Evolutionary conservation across 2,888 invertebrate genomes (phyloP), one percentile per base, ranked within the genome.

Genomic region (Proisotoma minuta): DNA sequence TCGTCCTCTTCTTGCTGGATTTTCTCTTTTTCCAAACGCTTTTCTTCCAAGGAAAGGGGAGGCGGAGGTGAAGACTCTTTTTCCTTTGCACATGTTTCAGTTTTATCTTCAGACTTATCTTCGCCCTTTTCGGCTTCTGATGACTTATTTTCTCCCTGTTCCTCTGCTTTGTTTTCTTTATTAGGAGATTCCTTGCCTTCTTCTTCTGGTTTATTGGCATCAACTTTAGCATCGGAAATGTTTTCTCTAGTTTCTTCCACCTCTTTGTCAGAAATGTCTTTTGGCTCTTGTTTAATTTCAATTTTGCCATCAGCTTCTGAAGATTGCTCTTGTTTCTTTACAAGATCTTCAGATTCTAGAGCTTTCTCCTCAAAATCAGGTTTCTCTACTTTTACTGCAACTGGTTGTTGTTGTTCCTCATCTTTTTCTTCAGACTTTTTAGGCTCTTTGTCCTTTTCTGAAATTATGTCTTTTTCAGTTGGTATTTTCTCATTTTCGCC

Each of bases 71-170:
- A 43, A 12, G 18, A 4, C 18, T 43, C 43, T 15, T 34, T 34
- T 8, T 8, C 15, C 34, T 34, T 34, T 34, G 15, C 34, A 23
- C 60, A 53, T 53, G 62, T 63, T 23, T 60, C 47, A 27, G 8
- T 34, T 34, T 34, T 34, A 8, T 34, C 34, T 34, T 34, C 34
- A 34, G 15, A 34, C 8, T 34, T 34, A 34, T 34, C 34, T 34
- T 8, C 34, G 34, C 34, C 15, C 34, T 34, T 15, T 34, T 34
- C 34, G 34, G 52, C 75, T 53, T 74, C 74, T 29, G 73, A 57
- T 48, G 72, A 60, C 51, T 66, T 60, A 27, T 22, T 23, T 63
- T 53, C 79, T 79, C 57, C 8, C 34, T 34, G 34, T 34, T 34
- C 34, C 15, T 34, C 34, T 10, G 34, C 34, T 15, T 15, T 12